Conservation (phyloP, 2,888 invertebrate genomes). For the Tachina fera region DNA sequence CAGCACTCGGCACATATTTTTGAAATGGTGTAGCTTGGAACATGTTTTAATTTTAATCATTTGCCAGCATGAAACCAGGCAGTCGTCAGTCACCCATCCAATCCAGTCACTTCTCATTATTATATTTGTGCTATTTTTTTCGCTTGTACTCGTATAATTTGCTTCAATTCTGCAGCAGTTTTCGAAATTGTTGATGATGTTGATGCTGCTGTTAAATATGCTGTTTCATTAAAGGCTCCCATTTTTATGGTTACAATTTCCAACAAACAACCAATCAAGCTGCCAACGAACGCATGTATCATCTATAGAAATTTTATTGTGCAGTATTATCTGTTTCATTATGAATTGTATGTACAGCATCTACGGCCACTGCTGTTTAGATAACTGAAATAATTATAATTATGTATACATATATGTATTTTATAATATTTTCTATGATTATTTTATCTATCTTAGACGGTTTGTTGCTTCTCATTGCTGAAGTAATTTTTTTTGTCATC, state of each 20-base stretch:
- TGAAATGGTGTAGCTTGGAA: constrained; percentile 14
- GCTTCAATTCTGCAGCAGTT: constrained; percentile 13
- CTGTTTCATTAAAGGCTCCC: constrained; percentile 35
- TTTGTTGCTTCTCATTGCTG: constrained; percentile 28
- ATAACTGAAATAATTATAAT: constrained; percentile 36
- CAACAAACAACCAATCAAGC: constrained; percentile 4
- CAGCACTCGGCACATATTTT: background rate
- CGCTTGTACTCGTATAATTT: constrained; percentile 3
- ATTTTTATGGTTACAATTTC: constrained; percentile 40
- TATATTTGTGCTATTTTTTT: background rate
- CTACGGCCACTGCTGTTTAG: constrained; percentile 10
- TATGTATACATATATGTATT: constrained; percentile 1
- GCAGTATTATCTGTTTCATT: background rate
- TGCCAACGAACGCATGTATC: constrained; percentile 24
- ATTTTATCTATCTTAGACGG: constrained; percentile 30
- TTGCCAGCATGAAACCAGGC: constrained; percentile 4
- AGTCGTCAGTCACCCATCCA: background rate
- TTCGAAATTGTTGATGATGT: constrained; percentile 10
- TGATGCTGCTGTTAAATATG: constrained; percentile 24
- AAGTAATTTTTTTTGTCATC: constrained; percentile 6
- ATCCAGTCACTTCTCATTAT: constrained; percentile 32
- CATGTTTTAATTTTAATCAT: constrained; percentile 12
- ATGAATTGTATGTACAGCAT: constrained; percentile 28
- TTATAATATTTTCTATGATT: background rate
- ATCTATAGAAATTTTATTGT: background rate